Evolutionary conservation across 1,140 invertebrate genomes (phyloP), one percentile per base, ranked within the genome.

Genomic region (Copidosoma floridanum): DNA sequence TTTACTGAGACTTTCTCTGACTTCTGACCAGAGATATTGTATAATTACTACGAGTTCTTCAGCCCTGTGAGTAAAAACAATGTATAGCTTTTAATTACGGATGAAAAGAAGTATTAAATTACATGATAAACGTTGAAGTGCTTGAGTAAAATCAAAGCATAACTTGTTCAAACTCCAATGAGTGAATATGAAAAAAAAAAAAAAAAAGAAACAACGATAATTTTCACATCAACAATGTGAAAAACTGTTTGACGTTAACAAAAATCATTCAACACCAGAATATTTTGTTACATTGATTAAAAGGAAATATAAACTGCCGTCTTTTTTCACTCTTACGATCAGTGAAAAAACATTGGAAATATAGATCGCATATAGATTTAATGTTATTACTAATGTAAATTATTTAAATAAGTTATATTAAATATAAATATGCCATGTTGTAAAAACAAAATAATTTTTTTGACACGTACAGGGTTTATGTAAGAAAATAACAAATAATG

Each of bases 291-390:
- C 16, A 54, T 55, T 20, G 38, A 18, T 44, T 51, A 14, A 52
- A 44, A 62, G 38, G 44, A n/a, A 62, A 56, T 24, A 47, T 27
- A 56, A 57, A 62, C 53, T 62, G 60, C 60, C 53, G 53, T 40
- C 53, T 62, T 56, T 40, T 54, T 47, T 51, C 43, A 37, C 5
- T 56, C 47, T 32, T 12, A 41, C 27, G 23, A 56, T 50, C 11
- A 21, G 51, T 50, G 29, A 61, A 61, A 55, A 14, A 55, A 50
- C 18, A 48, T 46, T 24, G 29, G 12, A 8, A 32, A 32, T 32
- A 12, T 6, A 57, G 6, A 14, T 57, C 37, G 37, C n/a, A 52
- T 51, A 43, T 51, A 58, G 14, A 26, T 20, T 35, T 44, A n/a
- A 21, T 47, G 29, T 47, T 53, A 46, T 53, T 29, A 21, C 12